Base-by-base conservation (phyloP, 2,888 invertebrate genomes). In the Limnephilus lunatus region DNA sequence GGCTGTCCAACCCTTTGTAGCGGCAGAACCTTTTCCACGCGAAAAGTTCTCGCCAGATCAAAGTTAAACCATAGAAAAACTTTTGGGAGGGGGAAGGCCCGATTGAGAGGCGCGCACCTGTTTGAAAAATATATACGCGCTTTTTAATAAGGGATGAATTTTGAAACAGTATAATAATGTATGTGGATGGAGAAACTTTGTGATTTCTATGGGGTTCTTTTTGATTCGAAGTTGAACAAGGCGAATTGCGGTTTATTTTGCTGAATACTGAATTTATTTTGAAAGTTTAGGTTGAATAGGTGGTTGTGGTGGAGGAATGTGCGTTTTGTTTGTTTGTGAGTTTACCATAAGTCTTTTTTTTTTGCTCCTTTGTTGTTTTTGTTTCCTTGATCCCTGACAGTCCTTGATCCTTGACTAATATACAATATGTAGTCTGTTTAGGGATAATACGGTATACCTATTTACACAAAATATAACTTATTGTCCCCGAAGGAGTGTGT, bases 1-100 rank as follows among this genome's bases (percentile, higher is more conserved):
- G 39, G 30, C n/a, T 30, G 86, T 83, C 83, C 83, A 31, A 32
- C 86, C 86, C 86, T 86, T 86, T 86, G 86, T 86, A 83, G 44
- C 44, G 86, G 39, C 44, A 86, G 48, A 44, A 12, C 86, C 86
- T 83, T 83, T 83, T 83, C 83, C 83, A 32, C 35, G 83, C 83
- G 83, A 39, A 83, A 32, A 32, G 83, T 83, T 83, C 35, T 35
- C 83, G 83, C 35, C 35, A 39, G 83, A 83, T 83, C 83, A 83
- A 83, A 83, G 83, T 35, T 83, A 83, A 35, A 19, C 83, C 83
- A 35, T 83, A 83, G 83, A 83, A 83, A 31, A 32, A 83, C 83
- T 32, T 9, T 9, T 19, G 35, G 15, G 14, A 3, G 32, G 32
- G 35, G 25, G 25, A 15, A 83, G 32, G 15, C 35, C 35, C 83